Evolutionary conservation across 2,797 vertebrate species (phyloP).

Genomic region (Bryconaethiops microstoma): DNA sequence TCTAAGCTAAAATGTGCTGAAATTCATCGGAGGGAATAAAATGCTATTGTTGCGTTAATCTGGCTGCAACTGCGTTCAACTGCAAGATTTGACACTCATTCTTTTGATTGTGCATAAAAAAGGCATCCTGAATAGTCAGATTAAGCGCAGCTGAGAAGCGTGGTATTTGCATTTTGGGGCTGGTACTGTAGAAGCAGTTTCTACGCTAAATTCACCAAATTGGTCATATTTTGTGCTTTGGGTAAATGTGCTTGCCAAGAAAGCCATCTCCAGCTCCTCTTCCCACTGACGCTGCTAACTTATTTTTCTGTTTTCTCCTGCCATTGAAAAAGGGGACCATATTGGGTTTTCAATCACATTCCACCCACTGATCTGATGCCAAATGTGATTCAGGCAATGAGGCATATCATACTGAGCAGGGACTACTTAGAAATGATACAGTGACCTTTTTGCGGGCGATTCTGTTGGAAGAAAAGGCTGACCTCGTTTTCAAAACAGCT

Average conservation of each 20-base stretch:
- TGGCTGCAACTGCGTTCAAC: neutral
- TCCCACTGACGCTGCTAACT: neutral
- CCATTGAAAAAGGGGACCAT: slow-evolving; percentile 15
- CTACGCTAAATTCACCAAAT: neutral
- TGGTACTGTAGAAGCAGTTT: neutral
- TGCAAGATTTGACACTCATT: neutral
- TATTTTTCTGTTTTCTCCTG: slow-evolving; percentile 6
- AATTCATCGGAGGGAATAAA: neutral
- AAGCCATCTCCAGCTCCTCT: neutral
- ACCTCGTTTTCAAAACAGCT: slow-evolving; percentile 2
- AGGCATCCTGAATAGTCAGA: neutral
- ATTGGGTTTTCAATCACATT: slow-evolving; percentile 18
- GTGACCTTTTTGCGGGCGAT: slow-evolving; percentile 33
- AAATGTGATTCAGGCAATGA: slow-evolving; percentile 30
- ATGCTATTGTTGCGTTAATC: neutral
- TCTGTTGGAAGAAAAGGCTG: slow-evolving; percentile 21
- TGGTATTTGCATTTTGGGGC: neutral
- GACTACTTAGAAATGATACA: slow-evolving; percentile 30
- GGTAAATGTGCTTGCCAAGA: neutral
- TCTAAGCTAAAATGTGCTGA: neutral
- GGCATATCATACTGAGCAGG: slow-evolving; percentile 6
- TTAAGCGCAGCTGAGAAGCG: neutral
- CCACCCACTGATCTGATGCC: slow-evolving; percentile 30
- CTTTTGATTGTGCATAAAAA: neutral
- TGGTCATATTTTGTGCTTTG: neutral